Evolutionary conservation across 2,888 invertebrate species (phyloP).

Genomic region (Leptinotarsa haldemani): DNA sequence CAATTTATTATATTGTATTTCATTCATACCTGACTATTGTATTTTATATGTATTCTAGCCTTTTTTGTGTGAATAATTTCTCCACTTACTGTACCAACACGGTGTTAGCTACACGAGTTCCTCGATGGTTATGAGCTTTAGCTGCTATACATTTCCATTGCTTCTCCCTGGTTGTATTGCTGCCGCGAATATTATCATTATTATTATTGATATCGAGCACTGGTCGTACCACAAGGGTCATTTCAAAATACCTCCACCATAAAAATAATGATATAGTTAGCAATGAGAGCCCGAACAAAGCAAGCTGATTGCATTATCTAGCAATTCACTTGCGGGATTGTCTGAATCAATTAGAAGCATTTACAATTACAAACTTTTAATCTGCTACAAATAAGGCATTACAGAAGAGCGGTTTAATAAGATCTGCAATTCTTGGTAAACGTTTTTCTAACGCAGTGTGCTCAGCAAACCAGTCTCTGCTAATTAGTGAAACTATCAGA

Average conservation of each 20-base stretch:
- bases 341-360: slow-evolving; percentile 57
- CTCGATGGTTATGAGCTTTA: no score
- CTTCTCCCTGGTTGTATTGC: no score
- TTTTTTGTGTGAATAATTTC: no score
- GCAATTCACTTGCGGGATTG: slow-evolving; percentile 45
- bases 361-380: slow-evolving; percentile 60
- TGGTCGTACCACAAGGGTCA: not conserved
- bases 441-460: slow-evolving; percentile 56
- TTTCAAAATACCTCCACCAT: slow-evolving; percentile 4
- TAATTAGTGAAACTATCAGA: slow-evolving; percentile 58
- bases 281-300: slow-evolving; percentile 32
- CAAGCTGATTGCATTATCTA: slow-evolving; percentile 41
- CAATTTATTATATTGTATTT: no score
- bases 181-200: no score
- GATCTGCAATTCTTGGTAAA: slow-evolving; percentile 55
- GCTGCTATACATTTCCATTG: no score
- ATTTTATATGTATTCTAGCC: no score
- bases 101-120: no score
- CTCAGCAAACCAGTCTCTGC: slow-evolving; percentile 56
- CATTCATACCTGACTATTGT: no score
- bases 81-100: no score
- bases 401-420: slow-evolving; percentile 52
- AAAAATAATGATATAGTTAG: slow-evolving; percentile 23
- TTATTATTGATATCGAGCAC: not conserved
- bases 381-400: slow-evolving; percentile 59